phyloP scores from a whole-genome alignment of 2,113 vertebrate genomes.

The Anhinga anhinga region DNA sequence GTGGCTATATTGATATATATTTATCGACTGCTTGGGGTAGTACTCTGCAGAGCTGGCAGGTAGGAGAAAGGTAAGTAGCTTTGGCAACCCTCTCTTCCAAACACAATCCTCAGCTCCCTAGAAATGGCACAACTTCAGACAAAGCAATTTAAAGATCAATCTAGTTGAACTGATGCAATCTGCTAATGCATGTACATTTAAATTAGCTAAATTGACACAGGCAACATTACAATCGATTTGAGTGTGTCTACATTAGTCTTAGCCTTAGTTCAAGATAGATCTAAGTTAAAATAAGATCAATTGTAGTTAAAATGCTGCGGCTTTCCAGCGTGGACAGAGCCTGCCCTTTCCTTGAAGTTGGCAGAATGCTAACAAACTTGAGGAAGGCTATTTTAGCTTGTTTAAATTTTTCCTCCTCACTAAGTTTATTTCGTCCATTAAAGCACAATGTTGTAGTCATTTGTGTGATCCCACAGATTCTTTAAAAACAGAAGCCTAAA shows the following conservation, averaged over 20 bases:
- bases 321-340: background rate
- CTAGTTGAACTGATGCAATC: conserved; percentile 41
- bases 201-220: conserved; percentile 42
- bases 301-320: background rate
- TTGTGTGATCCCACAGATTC: background rate
- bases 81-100: background rate
- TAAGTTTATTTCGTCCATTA: background rate
- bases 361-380: background rate
- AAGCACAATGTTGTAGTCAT: background rate
- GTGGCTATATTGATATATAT: background rate
- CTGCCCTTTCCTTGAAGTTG: background rate
- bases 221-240: conserved; percentile 29
- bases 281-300: conserved; percentile 28
- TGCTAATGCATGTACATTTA: conserved; percentile 52
- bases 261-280: conserved; percentile 15
- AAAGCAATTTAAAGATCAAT: conserved; percentile 52
- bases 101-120: background rate
- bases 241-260: conserved; percentile 6
- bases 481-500: background rate
- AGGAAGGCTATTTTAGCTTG: background rate
- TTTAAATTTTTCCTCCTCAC: background rate
- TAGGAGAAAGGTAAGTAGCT: background rate
- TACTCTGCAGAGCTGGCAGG: background rate
- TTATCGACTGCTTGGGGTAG: background rate
- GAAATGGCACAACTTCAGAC: conserved; percentile 20